These are phyloP conservation scores for Amblyopsis rosae DNA, from an alignment of 2,113 vertebrate genomes.

Conservation along the genomic window DNA sequence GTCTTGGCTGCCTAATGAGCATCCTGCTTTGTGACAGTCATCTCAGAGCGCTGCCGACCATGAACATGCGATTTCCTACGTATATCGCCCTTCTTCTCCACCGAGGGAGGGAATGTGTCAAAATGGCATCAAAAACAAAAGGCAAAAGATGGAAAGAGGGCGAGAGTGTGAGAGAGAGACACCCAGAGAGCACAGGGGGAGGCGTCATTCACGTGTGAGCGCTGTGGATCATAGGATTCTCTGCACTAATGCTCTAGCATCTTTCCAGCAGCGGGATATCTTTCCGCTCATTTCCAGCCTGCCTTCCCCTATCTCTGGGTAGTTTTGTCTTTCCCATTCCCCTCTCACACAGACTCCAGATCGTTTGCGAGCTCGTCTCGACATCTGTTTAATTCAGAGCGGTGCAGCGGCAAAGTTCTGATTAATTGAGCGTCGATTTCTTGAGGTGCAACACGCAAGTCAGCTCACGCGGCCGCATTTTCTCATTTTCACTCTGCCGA, in stretches of 20 bases:
- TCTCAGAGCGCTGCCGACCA: constrained; percentile 68
- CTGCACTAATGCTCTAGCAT: constrained; percentile 53
- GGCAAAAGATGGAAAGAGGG: constrained; percentile 5
- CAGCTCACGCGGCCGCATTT: constrained; percentile 43
- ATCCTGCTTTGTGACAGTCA: constrained; percentile 74
- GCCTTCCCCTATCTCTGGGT: constrained; percentile 1
- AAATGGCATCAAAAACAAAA: constrained; percentile 65
- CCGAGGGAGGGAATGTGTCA: constrained; percentile 62
- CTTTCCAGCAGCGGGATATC: constrained; percentile 53
- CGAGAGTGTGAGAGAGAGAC: constrained; percentile 26
- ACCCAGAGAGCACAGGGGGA: constrained; percentile 57
- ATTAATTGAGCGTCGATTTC: constrained; percentile 67
- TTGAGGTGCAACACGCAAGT: constrained; percentile 46
- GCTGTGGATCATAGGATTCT: constrained; percentile 68
- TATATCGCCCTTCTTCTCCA: constrained; percentile 55
- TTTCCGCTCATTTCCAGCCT: constrained; percentile 43
- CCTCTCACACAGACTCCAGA: constrained; percentile 56
- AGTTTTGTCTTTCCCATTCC: constrained; percentile 27
- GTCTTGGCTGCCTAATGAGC: constrained; percentile 78
- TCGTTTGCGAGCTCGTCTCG: constrained; percentile 49
- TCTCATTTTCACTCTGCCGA: constrained; percentile 31
- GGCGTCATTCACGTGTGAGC: constrained; percentile 66
- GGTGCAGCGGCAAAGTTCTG: constrained; percentile 49
- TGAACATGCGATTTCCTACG: constrained; percentile 69
- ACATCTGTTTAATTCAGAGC: constrained; percentile 56